phyloP scores from a whole-genome alignment of 2,888 invertebrate genomes.

The Ditula angustiorana region DNA sequence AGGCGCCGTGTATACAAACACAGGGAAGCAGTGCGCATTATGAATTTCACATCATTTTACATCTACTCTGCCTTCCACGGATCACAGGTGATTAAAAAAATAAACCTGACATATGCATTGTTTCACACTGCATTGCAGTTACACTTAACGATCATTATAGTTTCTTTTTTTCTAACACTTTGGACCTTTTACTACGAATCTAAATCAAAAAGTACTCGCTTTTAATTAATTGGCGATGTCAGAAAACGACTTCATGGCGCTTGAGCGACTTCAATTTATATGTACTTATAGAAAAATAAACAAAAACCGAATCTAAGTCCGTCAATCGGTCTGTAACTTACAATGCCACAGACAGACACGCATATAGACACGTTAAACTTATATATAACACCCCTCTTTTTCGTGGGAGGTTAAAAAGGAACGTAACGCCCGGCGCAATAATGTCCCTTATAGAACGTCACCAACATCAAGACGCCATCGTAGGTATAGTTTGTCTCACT shows the following conservation, averaged over 20 bases:
- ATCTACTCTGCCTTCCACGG: constrained; percentile 40
- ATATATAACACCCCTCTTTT: too few relatives aligned
- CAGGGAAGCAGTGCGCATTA: constrained; percentile 60
- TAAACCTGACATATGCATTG: constrained; percentile 54
- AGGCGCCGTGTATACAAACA: constrained; percentile 58
- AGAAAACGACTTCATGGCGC: not conserved
- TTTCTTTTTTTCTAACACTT: constrained; percentile 29
- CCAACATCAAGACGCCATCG: not conserved
- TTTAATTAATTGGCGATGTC: constrained; percentile 11
- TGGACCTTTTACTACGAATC: constrained; percentile 39
- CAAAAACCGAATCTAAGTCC: too few relatives aligned
- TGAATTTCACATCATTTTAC: constrained; percentile 26
- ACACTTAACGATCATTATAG: constrained; percentile 48
- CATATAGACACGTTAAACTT: too few relatives aligned
- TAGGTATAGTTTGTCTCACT: not conserved
- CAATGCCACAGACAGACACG: too few relatives aligned
- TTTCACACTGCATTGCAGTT: constrained; percentile 64
- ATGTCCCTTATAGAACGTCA: not conserved
- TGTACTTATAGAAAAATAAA: too few relatives aligned
- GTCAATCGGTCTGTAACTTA: too few relatives aligned
- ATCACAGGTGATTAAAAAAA: constrained; percentile 54
- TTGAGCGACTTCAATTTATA: too few relatives aligned
- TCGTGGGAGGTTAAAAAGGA: too few relatives aligned
- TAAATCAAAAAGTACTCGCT: constrained; percentile 28
- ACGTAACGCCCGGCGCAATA: not conserved